Base-by-base conservation (phyloP, 1,140 invertebrate genomes). In the Epicauta chinensis region DNA sequence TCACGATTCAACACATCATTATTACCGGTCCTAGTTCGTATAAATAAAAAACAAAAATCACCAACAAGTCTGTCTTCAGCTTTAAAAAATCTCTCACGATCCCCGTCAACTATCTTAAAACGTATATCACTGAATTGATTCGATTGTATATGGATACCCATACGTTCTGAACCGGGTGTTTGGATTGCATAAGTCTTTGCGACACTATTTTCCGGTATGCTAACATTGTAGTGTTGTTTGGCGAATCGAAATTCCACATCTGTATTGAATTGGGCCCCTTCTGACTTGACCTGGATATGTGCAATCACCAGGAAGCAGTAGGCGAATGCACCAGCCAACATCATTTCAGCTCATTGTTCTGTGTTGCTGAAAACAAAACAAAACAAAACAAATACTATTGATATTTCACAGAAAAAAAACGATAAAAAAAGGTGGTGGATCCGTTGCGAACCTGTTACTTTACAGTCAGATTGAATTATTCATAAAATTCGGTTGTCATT, bases 31-130 rank as follows among this genome's bases (percentile, higher is more conserved):
- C 88, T 80, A 51, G 89, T 95, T 58, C 92, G 77, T 48, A 97
- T 82, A 23, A 86, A 76, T 15, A 97, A 77, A 69, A 97, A 98
- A 71, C 87, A 92, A 76, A 96, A 97, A 73, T 97, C 90, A 14
- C 93, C 93, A 9, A 97, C 86, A 17, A 82, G 72, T 11, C 82
- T 75, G 44, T 91, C 84, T 67, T 96, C 93, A 0, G 90, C 89
- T 68, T 93, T 94, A 75, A 98, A 98, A 66, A 96, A 87, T 64
- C 89, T 88, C 49, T 91, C 84, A 16, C 82, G 80, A 71, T 97
- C 91, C 16, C 92, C 91, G 55, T 79, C 80, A 11, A 84, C 75
- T 68, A 97, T 93, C 59, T 85, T 84, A 70, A 83, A 93, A 52
- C 85, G 82, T 10, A 97, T 77, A 49, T 85, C 80, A 9, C 77